Conservation (phyloP, 1,140 invertebrate genomes). For the Zaprionus inermis region DNA sequence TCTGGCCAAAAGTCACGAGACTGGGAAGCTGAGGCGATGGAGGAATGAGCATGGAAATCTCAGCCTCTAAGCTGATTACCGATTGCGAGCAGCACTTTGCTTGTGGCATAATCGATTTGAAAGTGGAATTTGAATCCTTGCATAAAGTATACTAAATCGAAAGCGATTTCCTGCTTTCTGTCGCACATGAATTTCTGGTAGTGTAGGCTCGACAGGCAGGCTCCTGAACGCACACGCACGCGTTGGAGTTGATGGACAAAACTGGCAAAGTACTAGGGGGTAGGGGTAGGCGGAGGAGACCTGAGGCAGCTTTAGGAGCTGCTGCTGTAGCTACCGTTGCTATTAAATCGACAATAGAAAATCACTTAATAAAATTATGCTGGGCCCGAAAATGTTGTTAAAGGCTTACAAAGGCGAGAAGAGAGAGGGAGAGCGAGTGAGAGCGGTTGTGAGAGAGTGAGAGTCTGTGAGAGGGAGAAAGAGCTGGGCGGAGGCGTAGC, state of each 20-base stretch:
- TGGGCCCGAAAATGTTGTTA: conserved; percentile 19
- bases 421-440: not conserved
- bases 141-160: not conserved
- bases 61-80: not conserved
- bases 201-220: not conserved
- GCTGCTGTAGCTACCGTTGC: conserved; percentile 2
- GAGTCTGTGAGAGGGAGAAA: not conserved
- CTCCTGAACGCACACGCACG: conserved; percentile 1
- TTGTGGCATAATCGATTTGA: not conserved
- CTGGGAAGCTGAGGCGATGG: too few species aligned
- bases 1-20: not conserved
- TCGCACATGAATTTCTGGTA: not conserved
- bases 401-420: conserved; percentile 11
- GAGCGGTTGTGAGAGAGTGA: not conserved
- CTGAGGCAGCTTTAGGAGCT: not conserved
- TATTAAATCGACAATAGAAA: conserved; percentile 64
- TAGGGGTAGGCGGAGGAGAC: not conserved
- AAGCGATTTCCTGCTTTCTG: not conserved
- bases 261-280: not conserved
- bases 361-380: conserved; percentile 70
- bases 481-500: not conserved
- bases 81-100: not conserved
- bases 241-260: conserved; percentile 23
- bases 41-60: not conserved
- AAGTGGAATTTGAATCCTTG: not conserved